Evolutionary conservation across 2,888 invertebrate genomes (phyloP), one percentile per base, ranked within the genome.

Genomic region (Ophion obscuratus): DNA sequence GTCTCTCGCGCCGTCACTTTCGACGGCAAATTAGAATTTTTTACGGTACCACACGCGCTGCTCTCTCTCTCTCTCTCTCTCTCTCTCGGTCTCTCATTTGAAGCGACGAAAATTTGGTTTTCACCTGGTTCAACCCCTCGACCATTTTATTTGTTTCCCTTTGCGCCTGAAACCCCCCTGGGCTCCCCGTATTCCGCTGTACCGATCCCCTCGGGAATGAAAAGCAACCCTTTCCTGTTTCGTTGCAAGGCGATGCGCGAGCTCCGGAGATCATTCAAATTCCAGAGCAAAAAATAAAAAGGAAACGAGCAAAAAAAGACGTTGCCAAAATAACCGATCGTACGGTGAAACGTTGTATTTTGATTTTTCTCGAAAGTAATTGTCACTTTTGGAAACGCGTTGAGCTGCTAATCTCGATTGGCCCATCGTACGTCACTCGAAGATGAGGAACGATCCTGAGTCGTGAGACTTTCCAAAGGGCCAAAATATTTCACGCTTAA

Each of bases 21-120:
- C 89, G 90, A 90, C 92, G 90, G 90, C 91, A 91, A 93, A 93
- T 93, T 93, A 93, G 91, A 92, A 92, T 93, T 92, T 92, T 87
- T 91, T 92, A 90, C 92, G 90, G 89, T 90, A 88, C 91, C 90
- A 89, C 89, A 89, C 90, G 40, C 76, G 61, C 82, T 24, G n/a
- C 66, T 59, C 66, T 62, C 40, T 20, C 75, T 71, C 59, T 20
- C 64, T 82, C 67, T 40, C 36, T 62, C 67, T 61, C 67, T 68
- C 40, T 17, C 66, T 61, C 64, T 71, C 68, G 40, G 64, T 82
- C 62, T 40, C 75, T 76, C 80, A 64, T 86, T 83, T 81, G 80
- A 70, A 78, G 70, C 75, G 67, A 83, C 86, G 87, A 90, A 92
- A 92, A 90, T 92, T 91, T 90, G 87, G 89, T 92, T 93, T 93